Evolutionary conservation across 2,888 invertebrate genomes (phyloP).

Genomic region (Sceliomorpha sp.): DNA sequence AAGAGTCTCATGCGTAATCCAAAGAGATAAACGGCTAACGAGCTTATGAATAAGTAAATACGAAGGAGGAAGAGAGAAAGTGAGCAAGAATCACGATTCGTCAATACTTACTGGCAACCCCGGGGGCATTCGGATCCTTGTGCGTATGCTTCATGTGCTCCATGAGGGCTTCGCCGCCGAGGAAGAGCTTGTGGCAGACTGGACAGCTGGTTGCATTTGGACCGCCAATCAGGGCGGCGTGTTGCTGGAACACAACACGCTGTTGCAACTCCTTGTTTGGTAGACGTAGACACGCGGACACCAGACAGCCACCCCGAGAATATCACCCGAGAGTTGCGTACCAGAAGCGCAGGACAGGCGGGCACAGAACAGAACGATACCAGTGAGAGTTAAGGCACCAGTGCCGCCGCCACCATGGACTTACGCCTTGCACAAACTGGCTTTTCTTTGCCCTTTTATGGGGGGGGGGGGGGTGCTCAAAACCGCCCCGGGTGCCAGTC

Average conservation of each 20-base stretch:
- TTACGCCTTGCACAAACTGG: constrained; percentile 62
- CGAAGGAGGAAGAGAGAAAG: constrained; percentile 55
- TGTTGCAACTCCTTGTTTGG: constrained; percentile 89
- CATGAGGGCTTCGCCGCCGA: constrained; percentile 95
- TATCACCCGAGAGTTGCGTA: constrained; percentile 69
- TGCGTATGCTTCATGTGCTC: constrained; percentile 98
- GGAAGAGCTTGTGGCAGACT: constrained; percentile 96
- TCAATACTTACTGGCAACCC: constrained; percentile 91
- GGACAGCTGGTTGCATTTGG: constrained; percentile 96
- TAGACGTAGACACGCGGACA: constrained; percentile 59
- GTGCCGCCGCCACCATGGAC: constrained; percentile 63
- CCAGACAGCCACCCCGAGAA: constrained; percentile 66
- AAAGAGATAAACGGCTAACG: constrained; percentile 46
- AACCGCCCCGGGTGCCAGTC: no score
- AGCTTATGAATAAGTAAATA: constrained; percentile 53
- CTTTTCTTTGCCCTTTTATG: constrained; percentile 17
- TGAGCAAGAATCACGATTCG: constrained; percentile 50
- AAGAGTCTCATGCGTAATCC: constrained; percentile 47
- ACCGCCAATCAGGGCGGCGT: constrained; percentile 94
- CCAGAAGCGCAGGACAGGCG: constrained; percentile 74
- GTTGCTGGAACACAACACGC: constrained; percentile 97
- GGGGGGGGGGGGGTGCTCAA: no score
- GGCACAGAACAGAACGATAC: constrained; percentile 74
- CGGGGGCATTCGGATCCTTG: constrained; percentile 94
- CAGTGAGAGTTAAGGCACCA: constrained; percentile 69